phyloP scores from a whole-genome alignment of 2,797 vertebrate species.

The Crenuchus spilurus region DNA sequence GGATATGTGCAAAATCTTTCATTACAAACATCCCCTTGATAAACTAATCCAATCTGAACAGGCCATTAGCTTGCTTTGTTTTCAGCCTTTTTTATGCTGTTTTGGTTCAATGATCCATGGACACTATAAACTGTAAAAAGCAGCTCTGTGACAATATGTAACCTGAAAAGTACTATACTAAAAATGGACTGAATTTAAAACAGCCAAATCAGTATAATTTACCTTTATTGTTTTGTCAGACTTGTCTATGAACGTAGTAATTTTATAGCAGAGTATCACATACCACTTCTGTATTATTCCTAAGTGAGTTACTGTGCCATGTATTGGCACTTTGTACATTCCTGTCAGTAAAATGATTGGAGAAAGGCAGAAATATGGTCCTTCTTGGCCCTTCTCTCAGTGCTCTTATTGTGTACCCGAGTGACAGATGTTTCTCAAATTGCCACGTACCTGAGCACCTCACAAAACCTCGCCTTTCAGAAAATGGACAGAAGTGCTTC shows the following conservation, averaged over 20 bases:
- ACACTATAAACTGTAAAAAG: background rate
- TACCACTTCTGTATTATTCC: background rate
- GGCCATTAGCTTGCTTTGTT: background rate
- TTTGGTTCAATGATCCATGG: background rate
- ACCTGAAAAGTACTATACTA: background rate
- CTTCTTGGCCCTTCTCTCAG: conserved; percentile 70
- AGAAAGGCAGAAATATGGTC: conserved; percentile 69
- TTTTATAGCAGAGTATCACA: conserved; percentile 12
- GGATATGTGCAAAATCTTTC: too few species aligned
- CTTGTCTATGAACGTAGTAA: background rate
- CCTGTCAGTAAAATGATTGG: conserved; percentile 19
- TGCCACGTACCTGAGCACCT: conserved; percentile 51
- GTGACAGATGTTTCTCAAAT: conserved; percentile 87
- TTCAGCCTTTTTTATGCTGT: too few species aligned
- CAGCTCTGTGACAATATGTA: conserved; percentile 4
- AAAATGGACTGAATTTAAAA: background rate
- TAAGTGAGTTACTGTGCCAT: conserved; percentile 21
- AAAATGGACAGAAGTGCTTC: conserved; percentile 56
- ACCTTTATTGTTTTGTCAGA: background rate
- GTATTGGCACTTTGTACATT: background rate
- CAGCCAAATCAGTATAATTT: background rate
- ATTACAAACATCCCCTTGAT: too few species aligned
- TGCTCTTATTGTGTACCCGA: conserved; percentile 81
- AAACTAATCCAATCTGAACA: too few species aligned
- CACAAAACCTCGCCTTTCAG: conserved; percentile 42